These are phyloP conservation scores for Cyrtorhinus lividipennis DNA, from an alignment of 1,140 invertebrate genomes.

Conservation along the genomic window DNA sequence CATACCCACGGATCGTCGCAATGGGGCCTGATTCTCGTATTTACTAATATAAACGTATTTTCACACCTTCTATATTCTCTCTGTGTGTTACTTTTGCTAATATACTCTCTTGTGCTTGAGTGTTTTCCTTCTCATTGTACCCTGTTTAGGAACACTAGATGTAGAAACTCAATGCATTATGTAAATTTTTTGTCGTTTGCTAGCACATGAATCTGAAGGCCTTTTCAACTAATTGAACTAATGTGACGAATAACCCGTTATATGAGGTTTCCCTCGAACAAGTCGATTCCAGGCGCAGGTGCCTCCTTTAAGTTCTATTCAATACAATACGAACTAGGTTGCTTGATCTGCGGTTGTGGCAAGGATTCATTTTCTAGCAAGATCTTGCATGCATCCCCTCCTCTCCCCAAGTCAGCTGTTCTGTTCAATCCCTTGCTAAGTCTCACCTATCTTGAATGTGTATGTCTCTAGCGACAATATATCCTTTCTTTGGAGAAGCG, in stretches of 20 bases:
- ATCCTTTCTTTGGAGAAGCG: too few species aligned
- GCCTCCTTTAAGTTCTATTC: too few species aligned
- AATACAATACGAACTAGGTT: too few species aligned
- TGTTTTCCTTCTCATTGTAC: slow-evolving; percentile 21
- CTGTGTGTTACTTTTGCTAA: slow-evolving; percentile 19
- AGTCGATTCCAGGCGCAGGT: too few species aligned
- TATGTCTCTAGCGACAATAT: too few species aligned
- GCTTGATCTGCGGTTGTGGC: too few species aligned
- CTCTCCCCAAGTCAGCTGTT: too few species aligned
- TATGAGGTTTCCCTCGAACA: too few species aligned
- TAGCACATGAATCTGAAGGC: slow-evolving; percentile 1
- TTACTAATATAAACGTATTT: slow-evolving; percentile 23
- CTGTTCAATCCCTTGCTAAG: slow-evolving; percentile 1
- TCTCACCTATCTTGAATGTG: too few species aligned
- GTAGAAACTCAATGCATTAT: slow-evolving; percentile 20
- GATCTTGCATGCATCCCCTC: neutral
- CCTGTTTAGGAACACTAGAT: slow-evolving; percentile 21
- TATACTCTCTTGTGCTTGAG: slow-evolving; percentile 21
- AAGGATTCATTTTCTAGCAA: neutral
- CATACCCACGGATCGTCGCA: slow-evolving; percentile 23
- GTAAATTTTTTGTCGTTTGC: slow-evolving; percentile 14
- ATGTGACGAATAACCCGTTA: too few species aligned
- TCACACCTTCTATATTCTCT: slow-evolving; percentile 20
- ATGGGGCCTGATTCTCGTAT: slow-evolving; percentile 23
- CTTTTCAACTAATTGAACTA: too few species aligned